These are phyloP conservation scores for Pandion haliaetus DNA, from an alignment of 2,113 vertebrate genomes.

Conservation along the genomic window DNA sequence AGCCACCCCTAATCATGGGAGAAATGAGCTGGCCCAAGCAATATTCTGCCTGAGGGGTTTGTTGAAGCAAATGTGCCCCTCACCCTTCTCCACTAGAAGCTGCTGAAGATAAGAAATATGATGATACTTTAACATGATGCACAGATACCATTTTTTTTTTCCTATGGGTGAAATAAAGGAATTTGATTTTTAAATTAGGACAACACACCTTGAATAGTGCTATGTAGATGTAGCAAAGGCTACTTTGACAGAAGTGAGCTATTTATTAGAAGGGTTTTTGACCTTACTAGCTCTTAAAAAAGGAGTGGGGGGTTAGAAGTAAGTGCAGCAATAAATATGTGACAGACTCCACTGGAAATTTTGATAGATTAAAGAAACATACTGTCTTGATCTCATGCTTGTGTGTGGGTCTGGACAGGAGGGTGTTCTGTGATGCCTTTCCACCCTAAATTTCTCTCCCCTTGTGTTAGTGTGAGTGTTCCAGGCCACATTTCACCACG, in stretches of 20 bases:
- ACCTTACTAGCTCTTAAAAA: neutral
- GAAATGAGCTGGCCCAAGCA: neutral
- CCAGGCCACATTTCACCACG: neutral
- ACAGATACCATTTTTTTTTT: neutral
- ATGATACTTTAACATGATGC: neutral
- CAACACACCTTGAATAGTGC: neutral
- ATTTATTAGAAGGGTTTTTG: neutral
- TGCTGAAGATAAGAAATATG: neutral
- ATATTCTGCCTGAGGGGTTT: neutral
- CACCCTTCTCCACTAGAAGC: neutral
- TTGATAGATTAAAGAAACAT: neutral
- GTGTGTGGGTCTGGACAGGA: neutral
- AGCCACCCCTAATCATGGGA: neutral
- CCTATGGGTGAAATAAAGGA: neutral
- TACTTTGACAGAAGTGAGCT: neutral
- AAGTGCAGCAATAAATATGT: neutral
- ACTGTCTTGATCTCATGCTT: neutral
- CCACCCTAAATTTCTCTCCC: neutral
- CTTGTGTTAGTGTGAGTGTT: neutral
- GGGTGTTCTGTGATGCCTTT: neutral
- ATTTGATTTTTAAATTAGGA: neutral
- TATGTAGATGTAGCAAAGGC: neutral
- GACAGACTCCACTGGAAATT: neutral
- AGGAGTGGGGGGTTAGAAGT: neutral
- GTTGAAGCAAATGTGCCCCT: neutral